Evolutionary conservation across 1,140 invertebrate genomes (phyloP), one percentile per base, ranked within the genome.

Genomic region (Drosophila ogumai): DNA sequence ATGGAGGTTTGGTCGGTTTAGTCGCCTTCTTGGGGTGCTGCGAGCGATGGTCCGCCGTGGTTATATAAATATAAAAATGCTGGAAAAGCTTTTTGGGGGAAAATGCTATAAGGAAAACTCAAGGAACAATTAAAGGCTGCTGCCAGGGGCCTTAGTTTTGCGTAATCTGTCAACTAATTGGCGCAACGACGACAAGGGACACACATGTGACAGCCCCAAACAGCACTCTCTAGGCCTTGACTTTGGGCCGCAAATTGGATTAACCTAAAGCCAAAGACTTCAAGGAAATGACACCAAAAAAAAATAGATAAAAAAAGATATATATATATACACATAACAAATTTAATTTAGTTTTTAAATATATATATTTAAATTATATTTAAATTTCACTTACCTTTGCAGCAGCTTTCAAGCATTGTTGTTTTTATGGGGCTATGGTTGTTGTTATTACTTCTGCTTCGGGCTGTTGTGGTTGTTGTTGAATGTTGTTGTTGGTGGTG

Each of bases 141-240:
- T 54, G 31, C 31, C 32, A 31, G 32, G 32, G 52, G 63, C 69
- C 72, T 82, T 87, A 82, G 75, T 87, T 87, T 88, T 88, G 84
- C 85, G 80, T 84, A 87, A 87, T 87, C 87, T 88, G 85, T 84
- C 85, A 88, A 88, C 85, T 90, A 85, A 90, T 88, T 88, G 77
- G 69, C 73, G 75, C n/a, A 10, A 50, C 47, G n/a, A 50, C 43
- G 17, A 44, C 19, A 38, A 19, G 15, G 46, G 28, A 64, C 36
- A 36, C 43, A 69, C 44, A 36, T 32, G 15, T 31, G 17, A 43
- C 38, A 66, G 49, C n/a, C n/a, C 25, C 2, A 19, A 12, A 22
- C 1, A 25, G 19, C 25, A 3, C 10, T 36, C 7, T 8, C n/a
- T 31, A 22, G 59, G 59, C 22, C 44, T 46, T 40, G 81, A 63